These are phyloP conservation scores for Pediacus dermestoides DNA, from an alignment of 2,888 invertebrate genomes.

Conservation along the genomic window DNA sequence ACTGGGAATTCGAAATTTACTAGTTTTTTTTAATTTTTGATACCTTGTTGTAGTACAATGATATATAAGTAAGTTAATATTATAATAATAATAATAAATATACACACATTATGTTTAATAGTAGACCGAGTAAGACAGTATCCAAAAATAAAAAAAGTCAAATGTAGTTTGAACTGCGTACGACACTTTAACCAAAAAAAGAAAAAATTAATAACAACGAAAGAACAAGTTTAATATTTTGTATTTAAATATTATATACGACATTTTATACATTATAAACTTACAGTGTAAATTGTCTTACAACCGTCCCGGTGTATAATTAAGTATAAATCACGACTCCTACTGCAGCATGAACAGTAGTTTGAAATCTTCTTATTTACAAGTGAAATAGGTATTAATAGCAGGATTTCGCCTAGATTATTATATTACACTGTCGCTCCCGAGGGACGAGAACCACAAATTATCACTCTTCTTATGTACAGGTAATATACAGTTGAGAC, in stretches of 20 bases:
- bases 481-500: slow-evolving; percentile 33
- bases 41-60: too few species aligned
- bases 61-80: slow-evolving; percentile 35
- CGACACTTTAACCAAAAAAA: slow-evolving; percentile 41
- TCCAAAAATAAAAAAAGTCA: slow-evolving; percentile 39
- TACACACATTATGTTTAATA: slow-evolving; percentile 46
- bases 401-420: slow-evolving; percentile 36
- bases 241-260: slow-evolving; percentile 45
- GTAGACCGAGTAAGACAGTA: too few species aligned
- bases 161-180: slow-evolving; percentile 34
- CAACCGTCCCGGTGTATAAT: slow-evolving; percentile 44
- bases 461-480: slow-evolving; percentile 48
- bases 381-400: slow-evolving; percentile 34
- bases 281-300: slow-evolving; percentile 45
- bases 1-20: too few species aligned
- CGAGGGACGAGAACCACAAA: slow-evolving; percentile 33
- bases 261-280: slow-evolving; percentile 47
- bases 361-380: slow-evolving; percentile 35
- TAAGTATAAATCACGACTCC: slow-evolving; percentile 43
- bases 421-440: slow-evolving; percentile 44
- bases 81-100: slow-evolving; percentile 49
- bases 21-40: slow-evolving; percentile 4
- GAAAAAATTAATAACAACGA: slow-evolving; percentile 39
- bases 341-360: slow-evolving; percentile 28
- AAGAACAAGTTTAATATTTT: slow-evolving; percentile 41